Conservation (phyloP, 2,113 vertebrate species). For the Notarius lentiginosus region DNA sequence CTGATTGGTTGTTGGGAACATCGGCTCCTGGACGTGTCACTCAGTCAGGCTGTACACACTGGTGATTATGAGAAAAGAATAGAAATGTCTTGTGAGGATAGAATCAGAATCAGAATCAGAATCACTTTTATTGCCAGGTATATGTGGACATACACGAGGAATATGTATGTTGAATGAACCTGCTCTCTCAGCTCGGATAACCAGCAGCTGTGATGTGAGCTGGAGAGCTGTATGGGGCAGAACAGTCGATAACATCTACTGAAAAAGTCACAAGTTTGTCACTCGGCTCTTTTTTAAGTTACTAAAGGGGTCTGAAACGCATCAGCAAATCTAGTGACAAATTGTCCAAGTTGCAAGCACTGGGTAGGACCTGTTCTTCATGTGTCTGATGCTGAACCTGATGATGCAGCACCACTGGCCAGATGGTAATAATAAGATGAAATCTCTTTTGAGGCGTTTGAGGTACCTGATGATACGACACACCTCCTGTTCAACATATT, state of each 20-base stretch:
- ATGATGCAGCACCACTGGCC: background rate
- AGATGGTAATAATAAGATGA: conserved; percentile 8
- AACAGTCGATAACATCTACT: background rate
- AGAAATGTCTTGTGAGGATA: no score
- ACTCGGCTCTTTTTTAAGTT: background rate
- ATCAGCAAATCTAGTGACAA: background rate
- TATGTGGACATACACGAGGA: no score
- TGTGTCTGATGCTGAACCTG: background rate
- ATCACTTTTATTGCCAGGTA: no score
- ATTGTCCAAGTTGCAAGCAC: background rate
- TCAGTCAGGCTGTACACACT: background rate
- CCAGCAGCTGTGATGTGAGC: background rate
- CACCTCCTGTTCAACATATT: background rate
- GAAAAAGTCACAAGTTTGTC: background rate
- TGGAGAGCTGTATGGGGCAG: background rate
- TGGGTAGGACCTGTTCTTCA: background rate
- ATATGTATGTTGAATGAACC: background rate
- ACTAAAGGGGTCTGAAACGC: no score
- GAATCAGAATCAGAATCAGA: no score
- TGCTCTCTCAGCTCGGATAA: background rate
- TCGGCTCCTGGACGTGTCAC: background rate
- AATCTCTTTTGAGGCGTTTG: background rate
- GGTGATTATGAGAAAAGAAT: background rate
- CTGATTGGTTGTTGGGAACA: background rate
- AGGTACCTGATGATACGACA: background rate